Conservation (phyloP, 2,888 invertebrate genomes). For the Dermolepida albohirtum region DNA sequence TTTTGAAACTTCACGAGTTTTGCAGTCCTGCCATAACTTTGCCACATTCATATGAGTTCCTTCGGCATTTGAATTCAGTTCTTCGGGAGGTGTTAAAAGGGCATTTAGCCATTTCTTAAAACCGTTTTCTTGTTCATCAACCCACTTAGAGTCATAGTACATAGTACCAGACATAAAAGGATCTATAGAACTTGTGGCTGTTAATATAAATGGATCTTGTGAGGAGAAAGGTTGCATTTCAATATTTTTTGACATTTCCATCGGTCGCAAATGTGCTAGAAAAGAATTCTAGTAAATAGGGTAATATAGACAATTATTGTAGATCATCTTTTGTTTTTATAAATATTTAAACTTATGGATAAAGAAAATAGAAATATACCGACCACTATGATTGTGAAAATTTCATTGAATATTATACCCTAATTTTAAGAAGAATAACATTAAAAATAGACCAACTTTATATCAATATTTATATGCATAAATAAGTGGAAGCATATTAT, state of each 20-base stretch:
- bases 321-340: no score
- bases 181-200: constrained; percentile 53
- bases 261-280: not conserved
- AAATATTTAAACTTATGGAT: no score
- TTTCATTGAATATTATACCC: no score
- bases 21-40: constrained; percentile 80
- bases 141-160: constrained; percentile 73
- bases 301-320: no score
- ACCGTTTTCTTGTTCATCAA: constrained; percentile 76
- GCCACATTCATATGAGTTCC: constrained; percentile 76
- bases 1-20: constrained; percentile 71
- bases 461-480: no score
- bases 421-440: no score
- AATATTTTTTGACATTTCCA: not conserved
- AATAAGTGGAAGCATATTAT: no score
- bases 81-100: constrained; percentile 81
- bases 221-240: constrained; percentile 44
- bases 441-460: no score
- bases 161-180: constrained; percentile 53
- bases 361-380: no score
- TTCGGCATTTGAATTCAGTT: constrained; percentile 74
- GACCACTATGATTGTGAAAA: no score
- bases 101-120: constrained; percentile 86
- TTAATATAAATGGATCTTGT: constrained; percentile 55
- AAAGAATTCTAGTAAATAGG: not conserved